Percentiles rank a stretch among this genome's conserved stretches.
phyloP scores from a whole-genome alignment of 2,797 vertebrate species.

The Micropoecilia bifurca region DNA sequence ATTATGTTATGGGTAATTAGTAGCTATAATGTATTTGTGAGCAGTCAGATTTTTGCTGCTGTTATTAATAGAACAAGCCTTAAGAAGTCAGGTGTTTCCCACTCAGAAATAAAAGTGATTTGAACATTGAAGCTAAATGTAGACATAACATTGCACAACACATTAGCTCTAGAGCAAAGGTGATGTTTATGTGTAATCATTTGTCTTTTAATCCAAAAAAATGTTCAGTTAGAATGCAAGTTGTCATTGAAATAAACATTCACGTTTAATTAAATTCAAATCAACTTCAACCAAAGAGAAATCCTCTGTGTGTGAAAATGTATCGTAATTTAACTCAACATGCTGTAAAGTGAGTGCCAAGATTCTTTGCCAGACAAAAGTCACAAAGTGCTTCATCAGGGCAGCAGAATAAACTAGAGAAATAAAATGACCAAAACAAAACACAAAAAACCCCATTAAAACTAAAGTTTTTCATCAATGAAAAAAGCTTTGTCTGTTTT shows the following conservation, averaged over 20 bases:
- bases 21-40: not conserved
- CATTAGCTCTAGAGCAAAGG: too few relatives aligned
- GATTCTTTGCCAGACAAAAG: not conserved
- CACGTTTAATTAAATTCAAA: not conserved
- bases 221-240: not conserved
- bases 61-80: not conserved
- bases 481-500: not conserved
- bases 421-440: not conserved
- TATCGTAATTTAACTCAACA: not conserved
- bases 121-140: not conserved
- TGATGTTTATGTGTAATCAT: too few relatives aligned
- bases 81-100: not conserved
- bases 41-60: not conserved
- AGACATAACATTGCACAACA: too few relatives aligned
- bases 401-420: not conserved
- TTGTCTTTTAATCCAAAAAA: not conserved
- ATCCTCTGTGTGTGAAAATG: not conserved
- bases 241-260: not conserved
- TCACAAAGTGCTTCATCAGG: not conserved
- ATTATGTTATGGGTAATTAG: not conserved
- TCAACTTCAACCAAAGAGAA: not conserved
- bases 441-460: conserved; percentile 2
- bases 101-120: not conserved
- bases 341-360: not conserved
- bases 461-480: not conserved